Evolutionary conservation across 2,888 invertebrate species (phyloP).

Genomic region (Himalopsyche tibetana): DNA sequence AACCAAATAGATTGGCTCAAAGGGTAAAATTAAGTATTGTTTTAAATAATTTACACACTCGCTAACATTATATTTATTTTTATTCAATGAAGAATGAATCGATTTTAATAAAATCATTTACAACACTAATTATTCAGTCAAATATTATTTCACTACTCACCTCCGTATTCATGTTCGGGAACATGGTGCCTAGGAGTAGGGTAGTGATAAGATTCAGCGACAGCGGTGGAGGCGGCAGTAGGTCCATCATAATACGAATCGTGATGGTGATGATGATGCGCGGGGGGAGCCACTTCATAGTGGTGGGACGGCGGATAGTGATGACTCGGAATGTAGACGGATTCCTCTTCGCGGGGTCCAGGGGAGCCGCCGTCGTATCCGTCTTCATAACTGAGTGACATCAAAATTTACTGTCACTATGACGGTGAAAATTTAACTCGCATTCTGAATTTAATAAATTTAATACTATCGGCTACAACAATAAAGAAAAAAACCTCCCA

Average conservation of each 20-base stretch:
- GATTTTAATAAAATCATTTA: not conserved
- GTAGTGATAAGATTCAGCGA: conserved; percentile 66
- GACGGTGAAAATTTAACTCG: no score
- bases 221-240: conserved; percentile 66
- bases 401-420: no score
- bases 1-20: no score
- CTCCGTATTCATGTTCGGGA: conserved; percentile 62
- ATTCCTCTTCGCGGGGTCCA: conserved; percentile 58
- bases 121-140: no score
- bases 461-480: no score
- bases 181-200: conserved; percentile 65
- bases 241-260: conserved; percentile 57
- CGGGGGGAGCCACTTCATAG: conserved; percentile 44
- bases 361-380: conserved; percentile 60
- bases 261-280: conserved; percentile 61
- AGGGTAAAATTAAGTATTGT: no score
- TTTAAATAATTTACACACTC: no score
- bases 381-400: conserved; percentile 59
- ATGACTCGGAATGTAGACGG: conserved; percentile 44
- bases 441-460: no score
- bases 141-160: conserved; percentile 40
- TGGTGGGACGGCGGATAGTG: conserved; percentile 48
- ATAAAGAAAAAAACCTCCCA: no score
- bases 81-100: no score
- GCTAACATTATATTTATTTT: no score